These are phyloP conservation scores for Perognathus longimembris DNA, from an alignment of 2,113 vertebrate species.

Conservation along the genomic window DNA sequence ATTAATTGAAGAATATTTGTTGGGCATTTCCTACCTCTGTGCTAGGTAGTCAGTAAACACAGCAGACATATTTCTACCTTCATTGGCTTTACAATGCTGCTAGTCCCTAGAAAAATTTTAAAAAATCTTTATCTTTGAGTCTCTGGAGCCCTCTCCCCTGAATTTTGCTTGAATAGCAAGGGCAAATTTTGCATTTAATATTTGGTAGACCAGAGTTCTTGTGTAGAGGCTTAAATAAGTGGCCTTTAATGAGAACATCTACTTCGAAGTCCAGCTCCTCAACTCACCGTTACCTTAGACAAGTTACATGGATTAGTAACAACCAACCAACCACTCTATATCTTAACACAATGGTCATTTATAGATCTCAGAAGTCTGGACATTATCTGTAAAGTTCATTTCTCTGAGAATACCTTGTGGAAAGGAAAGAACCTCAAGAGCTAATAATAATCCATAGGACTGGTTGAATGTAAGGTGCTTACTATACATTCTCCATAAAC, in stretches of 20 bases:
- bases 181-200: neutral
- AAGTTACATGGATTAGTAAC: neutral
- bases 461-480: neutral
- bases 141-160: neutral
- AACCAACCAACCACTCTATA: neutral
- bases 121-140: neutral
- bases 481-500: neutral
- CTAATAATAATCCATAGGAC: neutral
- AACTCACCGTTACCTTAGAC: too few relatives aligned
- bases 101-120: neutral
- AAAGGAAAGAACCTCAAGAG: neutral
- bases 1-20: neutral
- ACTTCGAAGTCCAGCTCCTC: neutral
- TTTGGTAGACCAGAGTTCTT: neutral
- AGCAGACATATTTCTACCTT: neutral
- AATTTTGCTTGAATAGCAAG: neutral
- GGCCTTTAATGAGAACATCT: neutral
- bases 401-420: neutral
- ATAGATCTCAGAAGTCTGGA: neutral
- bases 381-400: neutral
- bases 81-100: neutral
- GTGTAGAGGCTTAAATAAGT: neutral
- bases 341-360: neutral
- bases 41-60: neutral
- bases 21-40: neutral